Evolutionary conservation across 2,113 vertebrate genomes (phyloP), one percentile per base, ranked within the genome.

Genomic region (Lepus europaeus): DNA sequence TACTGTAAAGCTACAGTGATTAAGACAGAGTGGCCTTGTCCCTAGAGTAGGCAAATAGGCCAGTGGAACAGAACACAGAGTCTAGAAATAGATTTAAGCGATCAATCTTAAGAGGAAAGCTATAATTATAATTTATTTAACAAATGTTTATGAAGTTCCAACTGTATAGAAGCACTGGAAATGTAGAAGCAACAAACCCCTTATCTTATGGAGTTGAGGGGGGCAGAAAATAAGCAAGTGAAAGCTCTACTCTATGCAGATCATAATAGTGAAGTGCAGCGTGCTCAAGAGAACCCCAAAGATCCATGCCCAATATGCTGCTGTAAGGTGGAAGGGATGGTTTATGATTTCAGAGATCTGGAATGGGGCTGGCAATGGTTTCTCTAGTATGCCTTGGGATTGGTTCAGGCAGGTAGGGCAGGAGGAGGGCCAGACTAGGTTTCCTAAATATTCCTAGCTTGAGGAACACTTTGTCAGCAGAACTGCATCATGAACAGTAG

Each of bases 61-160:
- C 91, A 90, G 14, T 86, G 74, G 45, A 86, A 89, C 56, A 79
- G 78, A 87, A 92, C 7, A 63, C 53, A 79, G 39, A 73, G 79
- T 72, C 56, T 56, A 92, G 45, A 93, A 89, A 80, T 66, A 68
- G 73, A 73, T 61, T 14, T 80, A 80, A 93, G 87, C 74, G 31
- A 76, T 49, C 10, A 76, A 69, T 72, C 61, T 81, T 76, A 69
- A 66, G 25, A 74, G 74, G 81, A 82, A 93, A 82, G 17, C 69
- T 70, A 31, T 90, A 68, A 80, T 93, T 86, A 79, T 25, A 90
- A 90, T 76, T 90, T 23, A 79, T 79, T 95, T 27, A 90, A 70
- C 49, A 53, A 90, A 87, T 87, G 68, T 80, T 91, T 80, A 68
- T 74, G 27, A 81, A 64, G 9, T 53, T 73, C 63, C 66, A 64